Percentiles rank a stretch among this genome's conserved stretches.
Conservation (phyloP, 1,140 invertebrate genomes). For the Trinorchestia longiramus region DNA sequence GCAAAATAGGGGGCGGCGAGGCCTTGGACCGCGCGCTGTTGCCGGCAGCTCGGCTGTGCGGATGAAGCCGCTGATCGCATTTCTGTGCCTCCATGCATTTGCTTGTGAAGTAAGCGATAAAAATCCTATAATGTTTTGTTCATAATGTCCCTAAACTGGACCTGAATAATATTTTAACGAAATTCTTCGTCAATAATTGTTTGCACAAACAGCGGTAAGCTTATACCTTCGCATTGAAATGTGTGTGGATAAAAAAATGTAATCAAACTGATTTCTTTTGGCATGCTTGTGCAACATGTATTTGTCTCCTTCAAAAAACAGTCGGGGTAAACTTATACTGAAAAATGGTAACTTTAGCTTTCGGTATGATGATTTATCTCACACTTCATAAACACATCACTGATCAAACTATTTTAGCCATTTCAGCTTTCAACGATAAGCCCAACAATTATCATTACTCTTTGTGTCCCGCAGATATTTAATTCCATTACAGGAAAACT, state of each 20-base stretch:
- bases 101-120: not conserved
- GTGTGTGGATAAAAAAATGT: no score
- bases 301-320: not conserved
- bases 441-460: not conserved
- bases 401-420: not conserved
- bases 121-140: no score
- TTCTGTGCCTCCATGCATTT: not conserved
- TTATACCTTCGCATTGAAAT: no score
- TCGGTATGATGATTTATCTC: not conserved
- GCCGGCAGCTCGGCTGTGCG: not conserved
- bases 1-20: not conserved
- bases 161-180: no score
- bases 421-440: not conserved
- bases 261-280: not conserved
- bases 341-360: not conserved
- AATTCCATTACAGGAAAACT: not conserved
- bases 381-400: not conserved
- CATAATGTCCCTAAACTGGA: no score
- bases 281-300: not conserved
- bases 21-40: not conserved
- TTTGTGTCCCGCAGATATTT: not conserved
- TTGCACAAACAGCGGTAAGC: no score
- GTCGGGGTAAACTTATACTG: not conserved
- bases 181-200: no score
- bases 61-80: not conserved